Conservation (phyloP, 2,113 vertebrate species). For the Nesoenas mayeri region DNA sequence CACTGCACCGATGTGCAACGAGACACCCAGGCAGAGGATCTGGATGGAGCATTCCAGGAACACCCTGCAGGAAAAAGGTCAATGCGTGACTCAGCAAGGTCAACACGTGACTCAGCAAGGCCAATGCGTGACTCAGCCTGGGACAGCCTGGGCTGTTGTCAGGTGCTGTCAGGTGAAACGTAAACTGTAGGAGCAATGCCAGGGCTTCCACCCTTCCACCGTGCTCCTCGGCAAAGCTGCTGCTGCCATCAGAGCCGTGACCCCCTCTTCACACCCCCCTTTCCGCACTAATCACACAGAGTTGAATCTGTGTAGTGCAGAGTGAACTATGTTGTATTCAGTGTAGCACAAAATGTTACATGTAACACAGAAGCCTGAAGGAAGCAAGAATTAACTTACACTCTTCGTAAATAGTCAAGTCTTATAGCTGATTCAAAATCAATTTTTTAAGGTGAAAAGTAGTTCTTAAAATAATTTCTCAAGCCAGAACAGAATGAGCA, state of each 20-base stretch:
- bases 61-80: background rate
- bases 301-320: background rate
- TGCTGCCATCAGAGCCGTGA: background rate
- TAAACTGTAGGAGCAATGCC: background rate
- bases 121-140: no score
- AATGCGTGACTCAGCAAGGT: background rate
- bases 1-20: background rate
- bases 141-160: background rate
- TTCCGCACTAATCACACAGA: background rate
- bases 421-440: background rate
- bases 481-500: background rate
- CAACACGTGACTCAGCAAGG: background rate
- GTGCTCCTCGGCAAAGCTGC: background rate
- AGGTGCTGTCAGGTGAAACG: background rate
- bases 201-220: background rate
- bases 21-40: background rate
- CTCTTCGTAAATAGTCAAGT: background rate
- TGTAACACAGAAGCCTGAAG: background rate
- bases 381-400: background rate
- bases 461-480: background rate
- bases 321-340: background rate
- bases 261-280: background rate
- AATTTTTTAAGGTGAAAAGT: background rate
- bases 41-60: background rate
- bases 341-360: background rate